Conservation (phyloP, 2,113 vertebrate genomes). For the Arvicanthis niloticus region DNA sequence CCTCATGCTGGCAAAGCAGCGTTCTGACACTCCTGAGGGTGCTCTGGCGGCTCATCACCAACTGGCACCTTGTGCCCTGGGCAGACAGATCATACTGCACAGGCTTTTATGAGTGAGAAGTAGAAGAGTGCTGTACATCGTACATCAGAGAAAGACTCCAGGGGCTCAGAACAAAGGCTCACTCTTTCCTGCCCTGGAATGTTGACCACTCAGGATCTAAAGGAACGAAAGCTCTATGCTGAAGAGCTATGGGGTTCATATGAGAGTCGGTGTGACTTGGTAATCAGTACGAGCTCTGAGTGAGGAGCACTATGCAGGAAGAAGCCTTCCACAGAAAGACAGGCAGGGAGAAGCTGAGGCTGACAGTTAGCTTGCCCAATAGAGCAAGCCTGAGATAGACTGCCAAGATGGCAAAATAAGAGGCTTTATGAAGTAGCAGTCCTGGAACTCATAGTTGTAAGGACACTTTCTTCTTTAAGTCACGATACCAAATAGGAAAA, state of each 20-base stretch:
- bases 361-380: neutral
- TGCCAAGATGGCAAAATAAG: constrained; percentile 58
- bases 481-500: constrained; percentile 79
- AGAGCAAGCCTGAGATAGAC: constrained; percentile 60
- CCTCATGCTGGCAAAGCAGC: neutral
- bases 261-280: constrained; percentile 41
- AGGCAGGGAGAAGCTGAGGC: constrained; percentile 71
- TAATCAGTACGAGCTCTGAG: constrained; percentile 29
- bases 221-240: neutral
- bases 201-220: constrained; percentile 66
- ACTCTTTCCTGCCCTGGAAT: constrained; percentile 53
- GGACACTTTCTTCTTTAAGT: constrained; percentile 35
- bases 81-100: neutral
- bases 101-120: neutral
- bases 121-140: neutral
- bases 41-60: neutral
- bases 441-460: neutral
- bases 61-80: neutral
- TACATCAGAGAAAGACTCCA: constrained; percentile 15
- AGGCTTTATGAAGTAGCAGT: neutral
- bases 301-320: constrained; percentile 76
- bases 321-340: constrained; percentile 63
- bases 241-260: neutral
- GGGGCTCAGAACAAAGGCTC: constrained; percentile 29
- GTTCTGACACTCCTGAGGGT: neutral